Base-by-base conservation (phyloP, 2,888 invertebrate species). In the Cetonia aurata region DNA sequence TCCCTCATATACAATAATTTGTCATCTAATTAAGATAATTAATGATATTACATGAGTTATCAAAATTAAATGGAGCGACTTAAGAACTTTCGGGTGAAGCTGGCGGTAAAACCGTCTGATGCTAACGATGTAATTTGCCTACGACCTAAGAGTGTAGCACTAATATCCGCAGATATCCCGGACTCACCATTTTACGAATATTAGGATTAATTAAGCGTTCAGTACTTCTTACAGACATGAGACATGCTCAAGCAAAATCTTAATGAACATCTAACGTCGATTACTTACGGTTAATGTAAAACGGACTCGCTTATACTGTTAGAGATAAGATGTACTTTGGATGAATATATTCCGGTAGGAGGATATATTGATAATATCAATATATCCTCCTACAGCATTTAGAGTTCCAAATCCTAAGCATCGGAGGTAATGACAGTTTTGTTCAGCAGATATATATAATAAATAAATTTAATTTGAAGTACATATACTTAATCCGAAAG, bases 11-110 rank as follows among this genome's bases (percentile, higher is more conserved):
- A 37, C 33, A 56, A 56, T 37, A 56, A 56, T 56, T 56, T 56
- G 17, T 56, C 55, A 56, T 56, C 37, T 56, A 56, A 56, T 56
- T 56, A 37, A 56, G 55, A 56, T 56, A 56, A 56, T 56, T 37
- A 56, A 56, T 31, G 55, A 56, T 13, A 33, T 37, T 37, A 33
- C 15, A 56, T 56, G 6, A 13, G 33, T 56, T 56, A 56, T 56
- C 55, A 56, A 56, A 56, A 56, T 56, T 56, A 56, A 56, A 56
- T 13, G 37, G 15, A 13, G 37, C 6, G 12, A n/a, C 33, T 56
- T 33, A 56, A 41, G 4, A 37, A 37, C 33, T n/a, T 37, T 33
- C 33, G 55, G 25, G 25, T 4, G 25, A 25, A 25, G 25, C 25
- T 25, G 25, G 25, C 25, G 25, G 4, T 25, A 25, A 25, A 25